Conservation (phyloP, 2,888 invertebrate genomes). For the Charanyca ferruginea region DNA sequence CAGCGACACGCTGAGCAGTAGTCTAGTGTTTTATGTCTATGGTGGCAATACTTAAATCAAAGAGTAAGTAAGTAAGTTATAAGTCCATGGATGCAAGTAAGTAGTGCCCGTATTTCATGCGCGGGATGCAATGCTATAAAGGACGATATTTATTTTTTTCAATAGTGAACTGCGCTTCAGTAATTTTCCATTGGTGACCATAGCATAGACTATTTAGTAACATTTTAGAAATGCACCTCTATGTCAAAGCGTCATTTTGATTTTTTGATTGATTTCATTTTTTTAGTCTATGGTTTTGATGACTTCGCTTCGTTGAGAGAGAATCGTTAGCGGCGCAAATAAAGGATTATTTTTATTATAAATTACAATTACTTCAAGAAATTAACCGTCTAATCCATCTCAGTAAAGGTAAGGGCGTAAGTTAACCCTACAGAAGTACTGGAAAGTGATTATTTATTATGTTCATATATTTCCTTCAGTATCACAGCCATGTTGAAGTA, state of each 20-base stretch:
- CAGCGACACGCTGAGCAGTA: too few relatives aligned
- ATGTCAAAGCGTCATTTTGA: constrained; percentile 32
- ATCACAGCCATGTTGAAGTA: constrained; percentile 91
- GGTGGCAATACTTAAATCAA: too few relatives aligned
- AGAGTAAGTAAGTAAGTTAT: too few relatives aligned
- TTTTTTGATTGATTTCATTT: constrained; percentile 56
- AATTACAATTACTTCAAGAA: constrained; percentile 86
- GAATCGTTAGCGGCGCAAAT: constrained; percentile 86
- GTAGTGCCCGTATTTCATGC: too few relatives aligned
- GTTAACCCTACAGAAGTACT: constrained; percentile 88
- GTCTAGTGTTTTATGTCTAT: too few relatives aligned
- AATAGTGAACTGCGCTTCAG: too few relatives aligned
- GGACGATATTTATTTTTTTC: too few relatives aligned
- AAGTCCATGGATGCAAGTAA: too few relatives aligned
- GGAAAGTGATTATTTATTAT: constrained; percentile 91
- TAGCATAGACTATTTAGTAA: constrained; percentile 45
- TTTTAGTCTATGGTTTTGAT: constrained; percentile 71
- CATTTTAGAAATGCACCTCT: constrained; percentile 9
- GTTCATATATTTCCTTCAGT: constrained; percentile 89
- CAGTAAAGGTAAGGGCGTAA: constrained; percentile 91
- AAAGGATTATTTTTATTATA: constrained; percentile 80
- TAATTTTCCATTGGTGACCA: neutral
- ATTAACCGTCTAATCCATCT: constrained; percentile 87
- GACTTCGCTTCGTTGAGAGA: constrained; percentile 81
- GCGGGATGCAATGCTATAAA: too few relatives aligned